These are phyloP conservation scores for Bubo scandiacus DNA, from an alignment of 2,113 vertebrate species.

Conservation along the genomic window DNA sequence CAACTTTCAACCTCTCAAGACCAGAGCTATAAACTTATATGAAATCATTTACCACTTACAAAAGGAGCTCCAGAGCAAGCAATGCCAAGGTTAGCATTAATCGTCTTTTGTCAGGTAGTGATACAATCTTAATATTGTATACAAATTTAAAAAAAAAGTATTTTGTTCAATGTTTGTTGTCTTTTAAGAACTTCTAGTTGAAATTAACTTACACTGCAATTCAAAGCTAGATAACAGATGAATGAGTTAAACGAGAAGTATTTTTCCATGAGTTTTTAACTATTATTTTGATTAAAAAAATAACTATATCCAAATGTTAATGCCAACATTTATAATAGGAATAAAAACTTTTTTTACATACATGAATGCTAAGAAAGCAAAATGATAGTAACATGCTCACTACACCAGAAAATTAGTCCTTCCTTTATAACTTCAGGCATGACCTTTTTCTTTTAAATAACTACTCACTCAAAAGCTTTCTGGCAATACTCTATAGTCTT, in stretches of 20 bases:
- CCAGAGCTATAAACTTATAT: background rate
- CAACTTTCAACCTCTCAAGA: background rate
- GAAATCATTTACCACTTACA: background rate
- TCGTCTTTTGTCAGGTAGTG: background rate
- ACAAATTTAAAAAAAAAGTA: background rate
- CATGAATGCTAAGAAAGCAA: background rate
- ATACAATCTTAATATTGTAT: background rate
- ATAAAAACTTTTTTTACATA: background rate
- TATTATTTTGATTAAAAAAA: background rate
- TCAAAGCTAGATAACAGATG: background rate
- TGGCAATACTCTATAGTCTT: background rate
- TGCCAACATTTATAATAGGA: background rate
- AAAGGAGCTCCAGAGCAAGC: background rate
- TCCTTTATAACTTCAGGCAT: background rate
- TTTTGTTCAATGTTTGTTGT: background rate
- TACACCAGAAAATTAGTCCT: background rate
- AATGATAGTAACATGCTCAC: background rate
- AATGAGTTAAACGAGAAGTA: background rate
- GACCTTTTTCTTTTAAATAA: background rate
- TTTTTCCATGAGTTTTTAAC: background rate
- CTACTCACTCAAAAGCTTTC: background rate
- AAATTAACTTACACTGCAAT: background rate
- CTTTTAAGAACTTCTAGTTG: background rate
- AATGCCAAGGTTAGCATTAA: background rate
- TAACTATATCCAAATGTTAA: background rate